Percentiles rank a stretch among this genome's conserved stretches.
Evolutionary conservation across 2,113 vertebrate genomes (phyloP).

Genomic region (Xiphophorus hellerii): DNA sequence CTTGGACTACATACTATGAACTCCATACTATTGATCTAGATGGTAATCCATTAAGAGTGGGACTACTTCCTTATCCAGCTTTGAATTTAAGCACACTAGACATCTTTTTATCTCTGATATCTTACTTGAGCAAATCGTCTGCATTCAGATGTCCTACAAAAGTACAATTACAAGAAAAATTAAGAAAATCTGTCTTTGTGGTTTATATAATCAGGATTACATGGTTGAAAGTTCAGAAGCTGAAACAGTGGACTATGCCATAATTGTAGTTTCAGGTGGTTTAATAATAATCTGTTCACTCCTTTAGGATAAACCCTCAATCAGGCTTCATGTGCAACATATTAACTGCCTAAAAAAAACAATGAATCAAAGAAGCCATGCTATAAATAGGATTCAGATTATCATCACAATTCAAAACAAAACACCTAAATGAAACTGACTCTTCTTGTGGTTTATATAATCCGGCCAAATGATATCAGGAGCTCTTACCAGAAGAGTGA

Average conservation of each 20-base stretch:
- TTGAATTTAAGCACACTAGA: not conserved
- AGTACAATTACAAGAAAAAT: not conserved
- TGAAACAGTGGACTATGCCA: too few relatives aligned
- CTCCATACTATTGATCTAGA: not conserved
- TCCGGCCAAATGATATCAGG: constrained; percentile 64
- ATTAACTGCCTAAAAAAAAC: constrained; percentile 57
- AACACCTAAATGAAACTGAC: constrained; percentile 28
- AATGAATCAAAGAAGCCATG: constrained; percentile 59
- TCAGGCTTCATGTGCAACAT: constrained; percentile 63
- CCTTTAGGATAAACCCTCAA: constrained; percentile 5
- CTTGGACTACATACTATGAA: not conserved
- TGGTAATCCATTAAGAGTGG: not conserved
- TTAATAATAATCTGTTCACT: not conserved
- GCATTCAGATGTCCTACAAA: constrained; percentile 1
- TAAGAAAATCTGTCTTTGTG: too few relatives aligned
- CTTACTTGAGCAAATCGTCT: not conserved
- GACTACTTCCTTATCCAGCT: not conserved
- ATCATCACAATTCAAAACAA: constrained; percentile 55
- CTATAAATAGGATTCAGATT: constrained; percentile 41
- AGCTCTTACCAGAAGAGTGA: constrained; percentile 10
- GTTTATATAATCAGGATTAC: too few relatives aligned
- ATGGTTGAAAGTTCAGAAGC: too few relatives aligned
- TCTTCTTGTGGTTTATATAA: constrained; percentile 49
- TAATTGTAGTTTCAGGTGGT: not conserved
- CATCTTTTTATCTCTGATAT: not conserved